A percentile compares a stretch with the other conserved stretches of the same genome.
These are phyloP conservation scores for Eremobia ochroleuca DNA, from an alignment of 2,888 invertebrate genomes.

Conservation along the genomic window DNA sequence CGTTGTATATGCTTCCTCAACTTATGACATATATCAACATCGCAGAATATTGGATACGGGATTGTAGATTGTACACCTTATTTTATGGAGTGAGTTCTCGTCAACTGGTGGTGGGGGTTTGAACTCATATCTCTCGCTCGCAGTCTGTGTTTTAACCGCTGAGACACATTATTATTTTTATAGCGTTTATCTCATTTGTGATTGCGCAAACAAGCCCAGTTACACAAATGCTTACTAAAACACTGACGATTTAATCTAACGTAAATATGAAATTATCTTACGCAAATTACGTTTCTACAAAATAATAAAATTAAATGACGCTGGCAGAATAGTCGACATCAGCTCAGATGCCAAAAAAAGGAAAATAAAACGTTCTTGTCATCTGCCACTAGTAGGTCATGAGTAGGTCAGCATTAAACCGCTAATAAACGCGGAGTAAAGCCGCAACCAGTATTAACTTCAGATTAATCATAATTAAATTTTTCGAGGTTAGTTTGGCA, in stretches of 20 bases:
- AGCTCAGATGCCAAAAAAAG: too few relatives aligned
- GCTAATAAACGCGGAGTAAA: not conserved
- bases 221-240: constrained; percentile 10
- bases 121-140: not conserved
- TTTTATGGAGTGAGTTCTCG: not conserved
- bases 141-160: not conserved
- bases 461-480: not conserved
- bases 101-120: not conserved
- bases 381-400: not conserved
- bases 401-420: not conserved
- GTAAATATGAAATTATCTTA: constrained; percentile 11
- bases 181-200: constrained; percentile 3
- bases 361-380: not conserved
- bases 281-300: not conserved
- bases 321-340: too few relatives aligned
- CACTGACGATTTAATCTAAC: not conserved
- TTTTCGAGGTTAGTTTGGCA: not conserved
- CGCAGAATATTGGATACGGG: not conserved
- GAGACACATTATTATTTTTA: not conserved
- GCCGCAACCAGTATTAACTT: not conserved
- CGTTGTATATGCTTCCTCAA: too few relatives aligned
- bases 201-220: constrained; percentile 6
- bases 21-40: not conserved
- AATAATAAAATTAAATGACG: not conserved
- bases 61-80: not conserved